Base-by-base conservation (phyloP, 2,888 invertebrate genomes). In the Argyresthia goedartella region DNA sequence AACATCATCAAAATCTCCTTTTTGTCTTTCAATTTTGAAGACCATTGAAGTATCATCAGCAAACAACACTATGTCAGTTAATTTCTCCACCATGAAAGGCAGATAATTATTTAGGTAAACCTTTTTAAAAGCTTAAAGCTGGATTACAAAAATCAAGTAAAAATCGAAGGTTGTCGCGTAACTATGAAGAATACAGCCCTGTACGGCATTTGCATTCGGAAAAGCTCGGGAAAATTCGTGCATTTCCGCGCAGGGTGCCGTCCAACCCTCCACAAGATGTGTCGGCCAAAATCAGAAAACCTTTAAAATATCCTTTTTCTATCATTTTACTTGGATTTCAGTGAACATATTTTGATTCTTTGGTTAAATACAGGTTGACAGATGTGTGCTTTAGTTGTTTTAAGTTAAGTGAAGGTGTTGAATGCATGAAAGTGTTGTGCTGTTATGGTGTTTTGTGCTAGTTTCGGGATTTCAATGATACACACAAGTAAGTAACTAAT, bases 241-340 rank as follows among this genome's bases (percentile, higher is more conserved):
- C 66, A 71, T 75, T 81, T 85, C 77, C 85, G 84, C 62, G 54
- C 65, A 63, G 67, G 63, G 72, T 69, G 74, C 73, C 66, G 71
- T 63, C 80, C 80, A 76, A 82, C 84, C 85, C 74, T 13, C 69
- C 69, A 65, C 69, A 69, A 69, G 67, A 81, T 81, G 80, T 70
- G 73, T 77, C 68, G 63, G 69, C 66, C 64, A 66, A 69, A 66
- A 69, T 63, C 67, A 69, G 71, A 69, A 81, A 82, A 81, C 76
- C 77, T 78, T 81, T 67, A 69, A 66, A 63, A 69, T 73, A 73
- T 72, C 63, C 67, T 62, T 66, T 69, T 66, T 64, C 57, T 60
- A 54, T 53, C 53, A 67, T 64, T 68, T 63, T 52, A 1, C 39
- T 14, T 41, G 43, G 39, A 52, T 52, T 43, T 66, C 59, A 69